phyloP scores from a whole-genome alignment of 2,113 vertebrate species.

The Bos indicus region DNA sequence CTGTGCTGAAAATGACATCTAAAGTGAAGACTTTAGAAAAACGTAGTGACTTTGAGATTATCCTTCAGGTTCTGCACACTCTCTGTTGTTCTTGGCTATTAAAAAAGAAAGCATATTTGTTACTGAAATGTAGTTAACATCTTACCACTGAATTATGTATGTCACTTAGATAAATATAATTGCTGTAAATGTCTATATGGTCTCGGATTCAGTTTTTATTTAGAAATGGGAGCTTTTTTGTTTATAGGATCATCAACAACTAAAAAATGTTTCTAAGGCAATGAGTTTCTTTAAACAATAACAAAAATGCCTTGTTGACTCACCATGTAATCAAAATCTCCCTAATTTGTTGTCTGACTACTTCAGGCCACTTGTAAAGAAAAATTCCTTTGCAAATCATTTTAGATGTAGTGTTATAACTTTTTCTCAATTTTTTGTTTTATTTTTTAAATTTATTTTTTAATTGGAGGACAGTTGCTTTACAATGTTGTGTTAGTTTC shows the following conservation, averaged over 20 bases:
- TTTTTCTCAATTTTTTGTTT: slow-evolving; percentile 73
- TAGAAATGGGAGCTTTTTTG: slow-evolving; percentile 81
- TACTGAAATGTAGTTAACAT: slow-evolving; percentile 85
- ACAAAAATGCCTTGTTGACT: slow-evolving; percentile 73
- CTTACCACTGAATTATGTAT: slow-evolving; percentile 83
- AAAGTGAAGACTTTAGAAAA: slow-evolving; percentile 86
- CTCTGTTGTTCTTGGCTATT: slow-evolving; percentile 86
- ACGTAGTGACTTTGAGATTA: slow-evolving; percentile 86
- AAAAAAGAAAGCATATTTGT: slow-evolving; percentile 86
- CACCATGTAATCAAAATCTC: slow-evolving; percentile 73
- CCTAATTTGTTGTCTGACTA: slow-evolving; percentile 69
- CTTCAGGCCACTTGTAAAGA: slow-evolving; percentile 73
- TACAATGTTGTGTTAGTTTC: background rate
- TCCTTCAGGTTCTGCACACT: slow-evolving; percentile 85
- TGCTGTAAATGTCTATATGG: slow-evolving; percentile 83
- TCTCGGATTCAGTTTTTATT: slow-evolving; percentile 81
- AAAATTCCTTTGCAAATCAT: slow-evolving; percentile 78
- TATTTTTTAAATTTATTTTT: background rate
- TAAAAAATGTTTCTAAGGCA: slow-evolving; percentile 80
- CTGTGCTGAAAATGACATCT: slow-evolving; percentile 85
- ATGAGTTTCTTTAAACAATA: slow-evolving; percentile 72
- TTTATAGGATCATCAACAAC: slow-evolving; percentile 84
- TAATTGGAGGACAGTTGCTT: background rate
- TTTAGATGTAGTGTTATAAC: slow-evolving; percentile 80
- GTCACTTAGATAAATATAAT: slow-evolving; percentile 86